Evolutionary conservation across 2,888 invertebrate genomes (phyloP).

Genomic region (Syrphus vitripennis): DNA sequence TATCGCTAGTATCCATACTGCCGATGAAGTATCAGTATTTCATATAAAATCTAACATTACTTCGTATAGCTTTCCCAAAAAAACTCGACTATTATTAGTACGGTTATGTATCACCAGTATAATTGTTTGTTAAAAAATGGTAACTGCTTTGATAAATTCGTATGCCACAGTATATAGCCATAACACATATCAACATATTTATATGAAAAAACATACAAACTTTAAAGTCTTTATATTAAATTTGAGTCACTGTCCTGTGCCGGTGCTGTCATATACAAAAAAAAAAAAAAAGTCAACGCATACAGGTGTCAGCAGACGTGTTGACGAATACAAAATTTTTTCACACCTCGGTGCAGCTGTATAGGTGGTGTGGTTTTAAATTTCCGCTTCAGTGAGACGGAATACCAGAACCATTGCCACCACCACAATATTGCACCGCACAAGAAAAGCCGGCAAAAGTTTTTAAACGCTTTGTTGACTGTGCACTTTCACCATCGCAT

Average conservation of each 20-base stretch:
- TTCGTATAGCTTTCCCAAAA: too few relatives aligned
- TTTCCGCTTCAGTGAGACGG: slow-evolving; percentile 44
- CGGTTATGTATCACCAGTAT: too few relatives aligned
- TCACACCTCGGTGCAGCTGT: slow-evolving; percentile 34
- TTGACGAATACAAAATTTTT: slow-evolving; percentile 40
- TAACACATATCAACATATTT: too few relatives aligned
- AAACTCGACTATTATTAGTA: too few relatives aligned
- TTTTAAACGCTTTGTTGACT: slow-evolving; percentile 55
- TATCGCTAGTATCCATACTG: too few relatives aligned
- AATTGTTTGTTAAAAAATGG: too few relatives aligned
- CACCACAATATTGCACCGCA: slow-evolving; percentile 1
- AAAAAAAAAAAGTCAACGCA: slow-evolving; percentile 1
- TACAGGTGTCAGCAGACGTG: slow-evolving; percentile 46
- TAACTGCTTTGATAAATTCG: too few relatives aligned
- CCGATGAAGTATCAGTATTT: too few relatives aligned
- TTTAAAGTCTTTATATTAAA: background rate
- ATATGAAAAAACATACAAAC: background rate
- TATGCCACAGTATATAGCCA: too few relatives aligned
- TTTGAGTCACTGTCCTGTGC: slow-evolving; percentile 19
- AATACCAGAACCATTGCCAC: background rate
- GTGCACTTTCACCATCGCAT: slow-evolving; percentile 49
- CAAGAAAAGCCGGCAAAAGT: slow-evolving; percentile 34
- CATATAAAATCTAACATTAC: too few relatives aligned
- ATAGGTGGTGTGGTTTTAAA: slow-evolving; percentile 25
- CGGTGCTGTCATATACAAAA: background rate